Base-by-base conservation (phyloP, 2,888 invertebrate genomes). In the Macaria notata region DNA sequence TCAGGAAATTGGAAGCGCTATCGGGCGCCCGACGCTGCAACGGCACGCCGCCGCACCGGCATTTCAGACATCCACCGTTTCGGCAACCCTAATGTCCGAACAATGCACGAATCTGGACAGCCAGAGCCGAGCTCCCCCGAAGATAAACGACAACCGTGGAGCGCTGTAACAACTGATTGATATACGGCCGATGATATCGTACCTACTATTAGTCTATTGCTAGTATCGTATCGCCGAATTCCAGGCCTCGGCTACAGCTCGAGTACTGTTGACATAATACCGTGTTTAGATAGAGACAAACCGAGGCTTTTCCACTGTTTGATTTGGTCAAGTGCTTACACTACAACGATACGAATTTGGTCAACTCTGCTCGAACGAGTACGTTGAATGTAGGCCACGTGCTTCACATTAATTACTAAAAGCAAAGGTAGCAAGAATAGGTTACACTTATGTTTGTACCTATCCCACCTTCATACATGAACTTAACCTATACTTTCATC, bases 1-100 rank as follows among this genome's bases (percentile, higher is more conserved):
- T 87, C 89, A 87, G 90, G 91, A 90, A 90, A 90, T 91, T 89
- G 91, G 88, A 85, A 89, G 83, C 83, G 84, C 83, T 88, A 89
- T 88, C 88, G 85, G 82, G 79, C 81, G 81, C 78, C 84, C 59
- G 54, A 51, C 51, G 81, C 73, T 84, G 83, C 83, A 75, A 80
- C 73, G 75, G 83, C 81, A 83, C 83, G 83, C 78, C 65, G 75
- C 82, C 66, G 75, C 82, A 76, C 83, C 82, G 86, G 88, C 78
- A 89, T 89, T 89, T 86, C 83, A 86, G 83, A 86, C 82, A 88
- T 88, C 85, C 82, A 88, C 81, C 78, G 84, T 61, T 63, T 54
- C 83, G 82, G 83, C 80, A 76, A 80, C 82, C 78, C 84, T 88
- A 88, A 89, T 87, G 88, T 83, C 83, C 81, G 83, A 90, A 90